These are phyloP conservation scores for Leucophenga maculata DNA, from an alignment of 2,888 invertebrate species.

Conservation along the genomic window DNA sequence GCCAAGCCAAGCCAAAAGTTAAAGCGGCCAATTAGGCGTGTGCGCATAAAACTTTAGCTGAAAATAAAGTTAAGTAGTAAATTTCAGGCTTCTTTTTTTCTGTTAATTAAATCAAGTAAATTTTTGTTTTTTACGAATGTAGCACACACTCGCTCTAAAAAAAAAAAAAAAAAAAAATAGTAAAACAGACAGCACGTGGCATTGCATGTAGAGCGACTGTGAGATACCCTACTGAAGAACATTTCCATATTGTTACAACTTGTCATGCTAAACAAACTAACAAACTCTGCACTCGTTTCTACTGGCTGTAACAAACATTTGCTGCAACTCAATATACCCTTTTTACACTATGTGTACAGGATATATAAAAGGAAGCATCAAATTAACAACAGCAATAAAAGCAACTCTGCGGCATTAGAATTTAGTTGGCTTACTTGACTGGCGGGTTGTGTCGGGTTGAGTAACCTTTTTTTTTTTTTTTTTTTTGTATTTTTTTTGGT, in stretches of 20 bases:
- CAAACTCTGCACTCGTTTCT: too few relatives aligned
- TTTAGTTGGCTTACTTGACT: constrained; percentile 7
- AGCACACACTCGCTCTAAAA: constrained; percentile 13
- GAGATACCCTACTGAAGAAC: too few relatives aligned
- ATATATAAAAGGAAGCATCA: constrained; percentile 3
- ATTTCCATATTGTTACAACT: too few relatives aligned
- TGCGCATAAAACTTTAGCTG: neutral
- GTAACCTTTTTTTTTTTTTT: constrained; percentile 13
- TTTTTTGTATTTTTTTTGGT: neutral
- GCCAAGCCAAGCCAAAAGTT: constrained; percentile 19
- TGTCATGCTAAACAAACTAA: too few relatives aligned
- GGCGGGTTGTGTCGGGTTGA: neutral
- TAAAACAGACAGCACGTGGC: too few relatives aligned
- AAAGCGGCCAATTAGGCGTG: constrained; percentile 18
- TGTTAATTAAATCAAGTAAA: constrained; percentile 22
- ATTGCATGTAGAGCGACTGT: too few relatives aligned
- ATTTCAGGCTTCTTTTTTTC: constrained; percentile 8
- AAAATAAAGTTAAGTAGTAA: neutral
- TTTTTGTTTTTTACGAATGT: neutral
- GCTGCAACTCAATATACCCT: too few relatives aligned
- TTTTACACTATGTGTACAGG: too few relatives aligned
- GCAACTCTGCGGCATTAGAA: constrained; percentile 14
- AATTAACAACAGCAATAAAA: constrained; percentile 27
- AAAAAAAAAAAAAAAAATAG: neutral
- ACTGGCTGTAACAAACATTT: too few relatives aligned